These are phyloP conservation scores for Rhinoderma darwinii DNA, from an alignment of 2,113 vertebrate genomes.

Conservation along the genomic window DNA sequence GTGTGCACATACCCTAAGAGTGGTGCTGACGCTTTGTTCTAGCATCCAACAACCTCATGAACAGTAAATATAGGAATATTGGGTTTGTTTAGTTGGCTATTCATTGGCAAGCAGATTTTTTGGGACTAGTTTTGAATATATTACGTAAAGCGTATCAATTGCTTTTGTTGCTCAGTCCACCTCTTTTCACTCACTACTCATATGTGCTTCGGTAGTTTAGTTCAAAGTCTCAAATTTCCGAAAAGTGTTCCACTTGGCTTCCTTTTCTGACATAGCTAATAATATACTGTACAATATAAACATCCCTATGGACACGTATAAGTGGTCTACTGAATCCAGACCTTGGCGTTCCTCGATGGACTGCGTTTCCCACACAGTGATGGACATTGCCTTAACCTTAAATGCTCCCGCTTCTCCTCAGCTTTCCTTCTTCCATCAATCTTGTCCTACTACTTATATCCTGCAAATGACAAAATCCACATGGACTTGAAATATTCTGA, in stretches of 20 bases:
- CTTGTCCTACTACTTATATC: background rate
- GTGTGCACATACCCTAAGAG: too few species aligned
- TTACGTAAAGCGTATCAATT: too few species aligned
- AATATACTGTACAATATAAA: constrained; percentile 14
- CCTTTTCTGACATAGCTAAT: constrained; percentile 11
- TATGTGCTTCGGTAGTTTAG: background rate
- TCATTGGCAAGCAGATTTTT: too few species aligned
- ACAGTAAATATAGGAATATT: too few species aligned
- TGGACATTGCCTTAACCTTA: constrained; percentile 21
- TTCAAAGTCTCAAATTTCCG: background rate
- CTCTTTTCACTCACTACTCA: background rate
- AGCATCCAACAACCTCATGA: too few species aligned
- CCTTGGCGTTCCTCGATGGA: constrained; percentile 29
- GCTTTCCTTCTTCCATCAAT: constrained; percentile 2
- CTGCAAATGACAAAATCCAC: background rate
- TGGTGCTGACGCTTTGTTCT: too few species aligned
- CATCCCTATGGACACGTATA: background rate
- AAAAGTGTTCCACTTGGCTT: constrained; percentile 4
- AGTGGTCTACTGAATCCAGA: constrained; percentile 1
- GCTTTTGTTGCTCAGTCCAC: background rate
- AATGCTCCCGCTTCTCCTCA: constrained; percentile 18
- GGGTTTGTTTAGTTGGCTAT: too few species aligned
- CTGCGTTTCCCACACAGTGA: constrained; percentile 32
- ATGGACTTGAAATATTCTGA: background rate
- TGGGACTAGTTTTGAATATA: too few species aligned